Percentiles rank a stretch among this genome's conserved stretches.
These are phyloP conservation scores for Phalacrocorax brasilianus DNA, from an alignment of 2,113 vertebrate genomes.

Conservation along the genomic window DNA sequence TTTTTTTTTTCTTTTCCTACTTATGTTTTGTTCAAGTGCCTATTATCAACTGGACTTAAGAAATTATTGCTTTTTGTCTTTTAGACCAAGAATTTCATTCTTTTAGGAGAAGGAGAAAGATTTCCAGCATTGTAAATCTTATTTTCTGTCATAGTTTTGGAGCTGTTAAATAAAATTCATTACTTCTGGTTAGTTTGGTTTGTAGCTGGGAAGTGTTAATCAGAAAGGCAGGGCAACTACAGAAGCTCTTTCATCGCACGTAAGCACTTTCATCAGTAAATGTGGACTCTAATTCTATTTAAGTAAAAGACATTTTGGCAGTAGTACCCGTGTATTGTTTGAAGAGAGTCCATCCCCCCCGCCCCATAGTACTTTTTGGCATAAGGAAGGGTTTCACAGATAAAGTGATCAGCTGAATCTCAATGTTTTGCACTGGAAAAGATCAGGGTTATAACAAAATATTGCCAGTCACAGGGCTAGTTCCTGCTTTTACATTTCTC, in stretches of 20 bases:
- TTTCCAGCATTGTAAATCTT: neutral
- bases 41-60: neutral
- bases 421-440: neutral
- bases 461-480: neutral
- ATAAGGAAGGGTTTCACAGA: neutral
- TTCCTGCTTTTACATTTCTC: neutral
- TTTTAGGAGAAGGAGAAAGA: neutral
- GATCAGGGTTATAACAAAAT: neutral
- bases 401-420: neutral
- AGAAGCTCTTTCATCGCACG: neutral
- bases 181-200: neutral
- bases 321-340: neutral
- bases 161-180: neutral
- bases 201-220: neutral
- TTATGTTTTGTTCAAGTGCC: neutral
- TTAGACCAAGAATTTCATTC: neutral
- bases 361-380: neutral
- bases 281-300: neutral
- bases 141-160: neutral
- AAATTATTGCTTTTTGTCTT: neutral
- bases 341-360: neutral
- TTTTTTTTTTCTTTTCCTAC: neutral
- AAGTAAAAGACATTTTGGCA: constrained; percentile 34
- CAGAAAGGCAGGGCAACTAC: neutral
- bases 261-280: constrained; percentile 3